Conservation (phyloP, 2,113 vertebrate species). For the Cacatua alba region DNA sequence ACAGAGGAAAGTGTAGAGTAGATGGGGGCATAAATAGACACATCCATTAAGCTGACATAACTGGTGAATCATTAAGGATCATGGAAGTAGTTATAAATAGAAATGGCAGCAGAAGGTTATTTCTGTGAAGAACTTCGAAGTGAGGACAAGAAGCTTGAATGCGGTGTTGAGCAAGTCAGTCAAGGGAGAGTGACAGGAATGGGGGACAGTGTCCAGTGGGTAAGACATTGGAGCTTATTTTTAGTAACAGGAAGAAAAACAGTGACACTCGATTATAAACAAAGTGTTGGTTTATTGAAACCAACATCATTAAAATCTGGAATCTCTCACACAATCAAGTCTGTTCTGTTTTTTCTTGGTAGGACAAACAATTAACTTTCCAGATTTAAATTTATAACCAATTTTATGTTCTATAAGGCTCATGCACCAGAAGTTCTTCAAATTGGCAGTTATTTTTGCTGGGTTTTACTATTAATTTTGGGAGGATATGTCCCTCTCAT, state of each 20-base stretch:
- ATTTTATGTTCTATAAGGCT: not conserved
- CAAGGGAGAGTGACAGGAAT: not conserved
- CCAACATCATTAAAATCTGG: not conserved
- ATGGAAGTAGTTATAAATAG: constrained; percentile 8
- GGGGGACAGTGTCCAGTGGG: not conserved
- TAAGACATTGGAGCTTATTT: not conserved
- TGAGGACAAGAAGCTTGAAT: not conserved
- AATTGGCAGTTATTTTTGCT: not conserved
- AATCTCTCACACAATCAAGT: not conserved
- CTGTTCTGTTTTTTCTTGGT: not conserved
- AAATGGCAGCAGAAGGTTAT: not conserved
- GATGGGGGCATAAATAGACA: not conserved
- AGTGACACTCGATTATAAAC: not conserved
- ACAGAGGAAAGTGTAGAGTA: not conserved
- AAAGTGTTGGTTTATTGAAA: not conserved
- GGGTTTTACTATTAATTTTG: not conserved
- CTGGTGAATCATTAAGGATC: not conserved
- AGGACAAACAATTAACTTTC: not conserved
- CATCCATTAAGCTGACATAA: not conserved
- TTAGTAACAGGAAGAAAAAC: not conserved
- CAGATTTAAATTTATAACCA: not conserved
- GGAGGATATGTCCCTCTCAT: not conserved
- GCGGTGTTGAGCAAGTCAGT: not conserved
- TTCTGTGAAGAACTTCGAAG: not conserved
- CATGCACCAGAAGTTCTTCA: rapidly evolving